These are phyloP conservation scores for Alaudala cheleensis DNA, from an alignment of 2,113 vertebrate species.

Conservation along the genomic window DNA sequence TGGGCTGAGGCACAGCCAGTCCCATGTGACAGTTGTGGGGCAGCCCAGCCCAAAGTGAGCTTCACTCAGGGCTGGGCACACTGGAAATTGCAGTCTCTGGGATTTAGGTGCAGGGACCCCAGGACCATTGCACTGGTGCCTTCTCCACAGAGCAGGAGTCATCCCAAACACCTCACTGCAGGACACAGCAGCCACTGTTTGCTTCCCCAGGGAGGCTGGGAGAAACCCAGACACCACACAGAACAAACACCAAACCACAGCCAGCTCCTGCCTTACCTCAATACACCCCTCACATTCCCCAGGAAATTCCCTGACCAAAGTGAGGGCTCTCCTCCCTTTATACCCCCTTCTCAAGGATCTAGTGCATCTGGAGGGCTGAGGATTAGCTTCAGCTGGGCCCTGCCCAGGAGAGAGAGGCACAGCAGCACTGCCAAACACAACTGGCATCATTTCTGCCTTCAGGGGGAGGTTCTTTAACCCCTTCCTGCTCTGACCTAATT, in stretches of 20 bases:
- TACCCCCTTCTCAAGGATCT: not conserved
- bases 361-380: not conserved
- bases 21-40: not conserved
- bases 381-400: not conserved
- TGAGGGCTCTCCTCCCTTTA: not conserved
- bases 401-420: not conserved
- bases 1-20: not conserved
- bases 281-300: accelerated
- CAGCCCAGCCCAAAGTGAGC: not conserved
- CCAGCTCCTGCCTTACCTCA: not conserved
- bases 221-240: not conserved
- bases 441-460: not conserved
- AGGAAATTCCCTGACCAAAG: accelerated
- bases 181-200: not conserved
- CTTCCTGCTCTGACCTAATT: not conserved
- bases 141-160: not conserved
- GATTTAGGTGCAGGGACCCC: no score
- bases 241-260: not conserved
- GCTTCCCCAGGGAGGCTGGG: not conserved
- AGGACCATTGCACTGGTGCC: not conserved
- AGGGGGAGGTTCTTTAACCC: not conserved
- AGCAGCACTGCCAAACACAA: not conserved
- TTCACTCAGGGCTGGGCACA: not conserved
- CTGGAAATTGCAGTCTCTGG: no score
- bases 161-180: not conserved